phyloP scores from a whole-genome alignment of 1,140 invertebrate species.

The Lasioglossum baleicum region DNA sequence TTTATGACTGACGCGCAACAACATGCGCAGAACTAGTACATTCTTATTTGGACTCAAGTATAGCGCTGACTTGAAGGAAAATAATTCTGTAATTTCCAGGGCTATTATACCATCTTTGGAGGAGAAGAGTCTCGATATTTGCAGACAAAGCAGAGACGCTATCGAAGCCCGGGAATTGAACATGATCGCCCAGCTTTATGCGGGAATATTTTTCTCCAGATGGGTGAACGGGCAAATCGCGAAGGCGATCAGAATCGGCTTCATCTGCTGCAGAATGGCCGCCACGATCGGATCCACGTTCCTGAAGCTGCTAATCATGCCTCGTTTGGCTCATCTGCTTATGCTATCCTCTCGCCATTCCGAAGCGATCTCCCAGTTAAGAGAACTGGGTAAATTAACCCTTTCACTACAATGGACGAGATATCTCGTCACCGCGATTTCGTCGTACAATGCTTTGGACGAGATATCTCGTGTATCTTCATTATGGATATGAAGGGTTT shows the following conservation, averaged over 20 bases:
- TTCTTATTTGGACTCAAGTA: no score
- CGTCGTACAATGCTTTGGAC: no score
- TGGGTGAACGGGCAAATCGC: slow-evolving; percentile 74
- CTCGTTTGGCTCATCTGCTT: slow-evolving; percentile 73
- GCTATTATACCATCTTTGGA: slow-evolving; percentile 61
- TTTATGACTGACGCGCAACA: no score
- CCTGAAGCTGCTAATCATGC: slow-evolving; percentile 72
- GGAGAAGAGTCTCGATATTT: slow-evolving; percentile 67
- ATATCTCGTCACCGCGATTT: no score
- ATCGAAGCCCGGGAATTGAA: slow-evolving; percentile 78
- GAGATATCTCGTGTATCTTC: no score
- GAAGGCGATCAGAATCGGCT: slow-evolving; percentile 75
- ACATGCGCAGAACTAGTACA: no score
- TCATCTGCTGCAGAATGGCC: slow-evolving; percentile 72
- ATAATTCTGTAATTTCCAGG: slow-evolving; percentile 30
- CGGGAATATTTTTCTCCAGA: slow-evolving; percentile 77
- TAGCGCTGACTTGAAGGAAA: no score
- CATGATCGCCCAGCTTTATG: slow-evolving; percentile 77
- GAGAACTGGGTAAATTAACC: slow-evolving; percentile 77
- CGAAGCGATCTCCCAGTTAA: slow-evolving; percentile 72
- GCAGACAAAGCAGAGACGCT: slow-evolving; percentile 68
- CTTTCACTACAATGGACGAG: no score
- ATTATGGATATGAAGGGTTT: no score
- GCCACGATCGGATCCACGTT: slow-evolving; percentile 68
- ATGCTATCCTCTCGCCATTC: slow-evolving; percentile 70